Evolutionary conservation across 2,113 vertebrate species (phyloP), one percentile per base, ranked within the genome.

Genomic region (Neogobius melanostomus): DNA sequence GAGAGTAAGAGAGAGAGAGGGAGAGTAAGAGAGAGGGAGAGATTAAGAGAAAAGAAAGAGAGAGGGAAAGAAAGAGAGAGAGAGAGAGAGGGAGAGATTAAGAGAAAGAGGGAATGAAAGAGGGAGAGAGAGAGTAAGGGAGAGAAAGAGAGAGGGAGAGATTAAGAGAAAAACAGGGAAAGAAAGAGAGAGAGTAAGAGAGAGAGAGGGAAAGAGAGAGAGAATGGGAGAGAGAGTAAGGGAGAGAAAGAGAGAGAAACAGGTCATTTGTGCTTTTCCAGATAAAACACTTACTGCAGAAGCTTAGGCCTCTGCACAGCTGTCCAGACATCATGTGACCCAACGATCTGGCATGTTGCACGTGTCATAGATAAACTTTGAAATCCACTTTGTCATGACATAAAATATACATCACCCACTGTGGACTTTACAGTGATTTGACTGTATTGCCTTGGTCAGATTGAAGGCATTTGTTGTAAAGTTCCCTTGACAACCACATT

Each of bases 201-300:
- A 52, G 50, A 16, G 6, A 15, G 4, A 17, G 48, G 4, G 11
- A 12, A 5, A 10, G 14, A 16, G 15, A 16, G 8, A 4, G 82
- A 68, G 72, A 84, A 77, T n/a, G n/a, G n/a, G 48, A 10, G 11
- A 12, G 9, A 10, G 14, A 50, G 6, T 12, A 10, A 50, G 5
- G 11, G 48, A 50, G 9, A 53, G 6, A 17, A 8, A 16, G 15
- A 16, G 8, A 4, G 82, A 68, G 72, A 84, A 77, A 85, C 69
- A 68, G 76, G 82, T 80, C 79, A 78, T 84, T 82, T 86, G 75
- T 69, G 60, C 53, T 79, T 43, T 43, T 15, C 64, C 71, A 63
- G 71, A 83, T 82, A 36, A 36, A 36, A 76, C 66, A 77, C 74
- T 82, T 62, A 80, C 82, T 78, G 72, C 77, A 69, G 12, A 69